A percentile compares a stretch with the other conserved stretches of the same genome.
These are phyloP conservation scores for Trochalopteron elliotii DNA, from an alignment of 2,113 vertebrate species.

Conservation along the genomic window DNA sequence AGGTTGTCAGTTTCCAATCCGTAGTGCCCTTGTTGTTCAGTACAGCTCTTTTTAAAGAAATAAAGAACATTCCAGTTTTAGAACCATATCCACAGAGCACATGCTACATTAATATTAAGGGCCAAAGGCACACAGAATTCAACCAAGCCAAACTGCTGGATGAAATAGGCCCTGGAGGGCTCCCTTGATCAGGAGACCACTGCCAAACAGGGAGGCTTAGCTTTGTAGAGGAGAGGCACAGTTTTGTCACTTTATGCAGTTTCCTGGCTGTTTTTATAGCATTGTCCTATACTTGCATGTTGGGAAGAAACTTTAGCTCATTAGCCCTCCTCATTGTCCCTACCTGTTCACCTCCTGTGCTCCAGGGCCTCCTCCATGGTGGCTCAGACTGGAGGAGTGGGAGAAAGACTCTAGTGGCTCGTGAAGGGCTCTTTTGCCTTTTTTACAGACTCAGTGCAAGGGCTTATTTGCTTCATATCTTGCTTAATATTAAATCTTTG, in stretches of 20 bases:
- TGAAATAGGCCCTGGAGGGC: not conserved
- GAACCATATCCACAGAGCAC: not conserved
- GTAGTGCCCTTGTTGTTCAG: not conserved
- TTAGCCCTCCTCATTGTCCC: not conserved
- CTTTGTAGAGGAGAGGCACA: not conserved
- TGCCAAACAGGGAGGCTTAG: not conserved
- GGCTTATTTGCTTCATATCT: not conserved
- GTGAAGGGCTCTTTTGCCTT: not conserved
- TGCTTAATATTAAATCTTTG: not conserved
- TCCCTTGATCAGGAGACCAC: not conserved
- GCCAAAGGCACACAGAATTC: not conserved
- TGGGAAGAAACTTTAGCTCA: not conserved
- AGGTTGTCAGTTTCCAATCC: not conserved
- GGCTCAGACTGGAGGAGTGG: not conserved
- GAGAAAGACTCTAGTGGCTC: not conserved
- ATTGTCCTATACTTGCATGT: not conserved
- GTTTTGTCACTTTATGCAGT: no score
- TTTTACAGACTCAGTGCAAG: not conserved
- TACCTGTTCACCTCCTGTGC: not conserved
- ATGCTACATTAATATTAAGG: not conserved
- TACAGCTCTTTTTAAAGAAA: not conserved
- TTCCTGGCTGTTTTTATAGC: not conserved
- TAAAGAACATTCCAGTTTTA: not conserved
- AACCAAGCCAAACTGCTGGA: not conserved
- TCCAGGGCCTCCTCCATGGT: not conserved